These are phyloP conservation scores for Geotrupes spiniger DNA, from an alignment of 2,888 invertebrate species.

Conservation along the genomic window DNA sequence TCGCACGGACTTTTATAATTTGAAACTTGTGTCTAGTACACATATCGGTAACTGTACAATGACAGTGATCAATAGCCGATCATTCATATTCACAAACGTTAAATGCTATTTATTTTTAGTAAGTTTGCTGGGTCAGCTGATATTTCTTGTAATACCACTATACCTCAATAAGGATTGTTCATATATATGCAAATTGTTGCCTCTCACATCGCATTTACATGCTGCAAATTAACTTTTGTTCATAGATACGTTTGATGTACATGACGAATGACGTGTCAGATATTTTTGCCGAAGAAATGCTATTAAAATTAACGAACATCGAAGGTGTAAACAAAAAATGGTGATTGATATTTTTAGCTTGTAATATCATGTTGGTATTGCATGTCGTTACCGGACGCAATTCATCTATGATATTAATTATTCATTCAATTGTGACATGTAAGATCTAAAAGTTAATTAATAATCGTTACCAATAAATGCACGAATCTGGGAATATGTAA, in stretches of 20 bases:
- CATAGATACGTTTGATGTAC: slow-evolving; percentile 21
- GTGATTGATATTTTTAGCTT: too few species aligned
- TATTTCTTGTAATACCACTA: slow-evolving; percentile 14
- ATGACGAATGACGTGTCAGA: slow-evolving; percentile 26
- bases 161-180: slow-evolving; percentile 27
- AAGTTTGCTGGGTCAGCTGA: slow-evolving; percentile 22
- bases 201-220: slow-evolving; percentile 21
- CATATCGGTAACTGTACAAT: slow-evolving; percentile 18
- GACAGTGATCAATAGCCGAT: slow-evolving; percentile 30
- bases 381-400: too few species aligned
- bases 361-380: too few species aligned
- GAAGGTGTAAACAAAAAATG: too few species aligned
- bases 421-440: too few species aligned
- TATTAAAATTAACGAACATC: too few species aligned
- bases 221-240: slow-evolving; percentile 22
- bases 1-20: not conserved
- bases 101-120: slow-evolving; percentile 24
- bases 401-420: too few species aligned
- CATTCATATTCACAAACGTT: slow-evolving; percentile 21
- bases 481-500: too few species aligned
- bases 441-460: too few species aligned
- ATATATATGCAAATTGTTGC: slow-evolving; percentile 32
- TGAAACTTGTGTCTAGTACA: not conserved
- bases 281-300: slow-evolving; percentile 17
- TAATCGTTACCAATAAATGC: too few species aligned